Evolutionary conservation across 2,797 vertebrate species (phyloP).

Genomic region (Hypotaenidia okinawae): DNA sequence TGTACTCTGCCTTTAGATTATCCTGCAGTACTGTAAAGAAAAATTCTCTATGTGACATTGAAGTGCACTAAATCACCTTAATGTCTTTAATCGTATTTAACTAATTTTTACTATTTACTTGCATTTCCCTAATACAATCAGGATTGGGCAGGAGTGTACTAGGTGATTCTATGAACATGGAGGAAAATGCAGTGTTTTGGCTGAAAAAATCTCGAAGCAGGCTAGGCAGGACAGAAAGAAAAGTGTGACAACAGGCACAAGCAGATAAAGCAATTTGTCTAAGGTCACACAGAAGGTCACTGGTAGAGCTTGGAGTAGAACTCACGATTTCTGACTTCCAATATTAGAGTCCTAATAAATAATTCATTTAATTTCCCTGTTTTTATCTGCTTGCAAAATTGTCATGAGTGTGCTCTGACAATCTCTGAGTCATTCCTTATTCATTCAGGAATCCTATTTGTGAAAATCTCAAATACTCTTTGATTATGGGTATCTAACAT

Average conservation of each 20-base stretch:
- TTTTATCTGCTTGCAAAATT: slow-evolving; percentile 46
- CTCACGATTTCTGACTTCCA: background rate
- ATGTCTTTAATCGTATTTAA: background rate
- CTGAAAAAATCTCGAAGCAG: background rate
- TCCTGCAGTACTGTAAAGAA: background rate
- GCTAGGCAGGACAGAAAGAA: background rate
- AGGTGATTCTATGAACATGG: background rate
- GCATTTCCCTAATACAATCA: background rate
- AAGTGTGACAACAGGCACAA: background rate
- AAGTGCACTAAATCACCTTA: background rate
- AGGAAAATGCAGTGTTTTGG: background rate
- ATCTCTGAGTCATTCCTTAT: background rate
- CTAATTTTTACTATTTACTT: background rate
- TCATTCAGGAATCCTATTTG: background rate
- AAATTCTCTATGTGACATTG: background rate
- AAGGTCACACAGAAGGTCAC: background rate
- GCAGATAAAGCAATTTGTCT: background rate
- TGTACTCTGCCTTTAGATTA: background rate
- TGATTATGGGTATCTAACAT: background rate
- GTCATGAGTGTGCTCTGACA: background rate
- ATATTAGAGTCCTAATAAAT: slow-evolving; percentile 31
- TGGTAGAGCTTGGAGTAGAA: background rate
- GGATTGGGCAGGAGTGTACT: background rate
- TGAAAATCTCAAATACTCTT: background rate
- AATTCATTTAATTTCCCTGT: slow-evolving; percentile 49